These are phyloP conservation scores for Apogon hyalosoma DNA, from an alignment of 2,797 vertebrate genomes.

Conservation along the genomic window DNA sequence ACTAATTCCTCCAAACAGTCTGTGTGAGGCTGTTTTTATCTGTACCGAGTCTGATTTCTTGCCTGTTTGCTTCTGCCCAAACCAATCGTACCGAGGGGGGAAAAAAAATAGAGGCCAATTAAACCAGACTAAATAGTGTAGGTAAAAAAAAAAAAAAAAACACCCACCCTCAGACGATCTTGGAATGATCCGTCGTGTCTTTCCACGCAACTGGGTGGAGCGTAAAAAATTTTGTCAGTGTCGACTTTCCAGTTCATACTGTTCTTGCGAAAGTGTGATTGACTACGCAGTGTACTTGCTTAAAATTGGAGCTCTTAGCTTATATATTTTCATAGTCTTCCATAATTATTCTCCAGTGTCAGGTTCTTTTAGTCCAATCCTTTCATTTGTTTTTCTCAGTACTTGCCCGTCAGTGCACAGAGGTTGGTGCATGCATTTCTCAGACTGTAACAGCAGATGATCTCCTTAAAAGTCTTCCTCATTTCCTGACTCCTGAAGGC, in stretches of 20 bases:
- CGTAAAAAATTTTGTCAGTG: too few species aligned
- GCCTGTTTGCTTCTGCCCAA: too few species aligned
- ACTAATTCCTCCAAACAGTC: too few species aligned
- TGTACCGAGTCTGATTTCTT: too few species aligned
- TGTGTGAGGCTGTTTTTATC: too few species aligned
- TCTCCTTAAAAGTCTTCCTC: conserved; percentile 96
- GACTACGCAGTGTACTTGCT: not conserved
- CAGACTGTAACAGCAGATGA: conserved; percentile 90
- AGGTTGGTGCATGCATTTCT: conserved; percentile 83
- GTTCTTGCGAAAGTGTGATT: conserved; percentile 1
- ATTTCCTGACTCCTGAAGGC: conserved; percentile 98
- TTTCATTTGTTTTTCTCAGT: conserved; percentile 68
- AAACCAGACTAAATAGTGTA: too few species aligned
- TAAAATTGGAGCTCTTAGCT: conserved; percentile 7
- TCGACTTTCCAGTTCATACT: not conserved
- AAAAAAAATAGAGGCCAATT: too few species aligned
- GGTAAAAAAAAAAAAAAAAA: too few species aligned
- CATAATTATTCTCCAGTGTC: conserved; percentile 10
- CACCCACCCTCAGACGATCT: too few species aligned
- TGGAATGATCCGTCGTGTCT: too few species aligned
- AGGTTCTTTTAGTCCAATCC: not conserved
- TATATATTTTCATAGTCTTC: not conserved
- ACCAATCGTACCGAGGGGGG: too few species aligned
- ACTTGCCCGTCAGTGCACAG: conserved; percentile 87
- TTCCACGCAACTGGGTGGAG: too few species aligned